Evolutionary conservation across 2,888 invertebrate genomes (phyloP), one percentile per base, ranked within the genome.

Genomic region (Oligia strigilis): DNA sequence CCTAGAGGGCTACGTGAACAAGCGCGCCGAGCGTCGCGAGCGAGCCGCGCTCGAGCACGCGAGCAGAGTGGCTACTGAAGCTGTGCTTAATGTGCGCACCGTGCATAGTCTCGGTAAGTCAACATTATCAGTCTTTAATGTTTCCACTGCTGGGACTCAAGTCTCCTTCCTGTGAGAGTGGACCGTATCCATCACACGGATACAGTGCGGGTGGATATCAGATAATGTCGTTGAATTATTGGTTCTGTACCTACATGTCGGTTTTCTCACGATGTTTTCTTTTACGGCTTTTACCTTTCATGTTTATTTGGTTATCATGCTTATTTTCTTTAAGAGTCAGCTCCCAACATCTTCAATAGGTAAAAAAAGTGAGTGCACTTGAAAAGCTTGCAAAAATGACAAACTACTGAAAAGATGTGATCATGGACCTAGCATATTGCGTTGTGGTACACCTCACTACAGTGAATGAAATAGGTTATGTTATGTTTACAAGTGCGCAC

Each of bases 81-180:
- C 98, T 2, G 97, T 98, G 75, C 96, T 97, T 72, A 97, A 98
- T 88, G 97, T 98, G 55, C 95, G 98, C 60, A 98, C 98, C 0
- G 98, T 98, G 14, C 98, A 97, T 58, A 97, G 97, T 84, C 94
- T 98, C 8, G 97, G 98, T 93, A 93, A 95, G 91, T 71, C 11
- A 11, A n/a, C 58, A 60, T 60, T 11, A n/a, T n/a, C 58, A 58
- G 58, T 1, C n/a, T 58, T 4, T 23, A n/a, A 58, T n/a, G 9
- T 23, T n/a, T 23, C 9, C 58, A 11, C n/a, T 60, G 58, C 23
- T 60, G 11, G 11, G n/a, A n/a, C n/a, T n/a, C 11, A 11, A 9
- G n/a, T 4, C 58, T 58, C 58, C 23, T 52, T 17, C 17, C 55
- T 23, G 23, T 4, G 23, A 58, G 58, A 58, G 58, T 23, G 23